Evolutionary conservation across 2,888 invertebrate genomes (phyloP), one percentile per base, ranked within the genome.

Genomic region (Drosophila macrospina): DNA sequence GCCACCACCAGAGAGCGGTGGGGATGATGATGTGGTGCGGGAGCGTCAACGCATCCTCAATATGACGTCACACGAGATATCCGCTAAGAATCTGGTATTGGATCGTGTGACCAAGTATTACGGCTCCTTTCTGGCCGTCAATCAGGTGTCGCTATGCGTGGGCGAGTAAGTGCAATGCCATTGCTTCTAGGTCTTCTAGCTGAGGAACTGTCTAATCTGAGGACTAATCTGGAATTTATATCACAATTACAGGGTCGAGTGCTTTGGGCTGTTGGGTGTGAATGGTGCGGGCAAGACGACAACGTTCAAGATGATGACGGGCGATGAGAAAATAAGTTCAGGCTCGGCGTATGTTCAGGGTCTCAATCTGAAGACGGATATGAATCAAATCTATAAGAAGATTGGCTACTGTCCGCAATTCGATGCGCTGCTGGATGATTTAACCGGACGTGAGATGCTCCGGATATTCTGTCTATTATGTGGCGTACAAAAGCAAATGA

Each of bases 271-370:
- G 39, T 92, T 97, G 50, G 97, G 97, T 0, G 95, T 97, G 0
- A 97, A 97, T 90, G 97, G 97, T 8, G 97, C 97, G 2, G 97
- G 97, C 0, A 97, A 97, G 91, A 97, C 97, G 0, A 95, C 95
- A 0, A 97, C 98, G 0, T 98, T 98, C 91, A 96, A 96, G 92
- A 97, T 97, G 96, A 93, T 98, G 83, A 97, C 97, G 50, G 97
- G 98, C 0, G 97, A 97, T 89, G 95, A 95, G 85, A 91, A 92
- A 4, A 94, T 96, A 10, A 94, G 95, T 0, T 93, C 93, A 54
- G 97, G 97, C 0, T 94, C 95, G 52, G 96, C 95, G 0, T 96
- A 93, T 91, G 94, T 97, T 10, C 93, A 94, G 73, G 94, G 94
- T 5, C 86, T 93, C 57, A 93, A 93, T 4, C 91, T 94, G 16